Conservation (phyloP, 2,113 vertebrate genomes). For the Fulmarus glacialis region DNA sequence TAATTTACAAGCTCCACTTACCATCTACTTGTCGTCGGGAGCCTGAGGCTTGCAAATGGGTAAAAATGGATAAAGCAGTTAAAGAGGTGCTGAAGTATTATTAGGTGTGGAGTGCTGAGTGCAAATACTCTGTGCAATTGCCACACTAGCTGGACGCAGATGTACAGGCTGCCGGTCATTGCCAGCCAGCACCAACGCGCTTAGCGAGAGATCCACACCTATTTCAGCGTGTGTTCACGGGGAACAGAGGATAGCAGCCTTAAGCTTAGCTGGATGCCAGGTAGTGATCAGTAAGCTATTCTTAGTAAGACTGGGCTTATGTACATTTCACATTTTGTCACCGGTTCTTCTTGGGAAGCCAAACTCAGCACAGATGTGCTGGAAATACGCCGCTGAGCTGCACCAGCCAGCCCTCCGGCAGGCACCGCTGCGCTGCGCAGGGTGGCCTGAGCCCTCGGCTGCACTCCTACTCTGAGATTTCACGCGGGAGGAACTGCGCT, state of each 20-base stretch:
- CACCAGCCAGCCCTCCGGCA: background rate
- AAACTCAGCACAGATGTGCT: background rate
- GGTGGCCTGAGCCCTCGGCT: background rate
- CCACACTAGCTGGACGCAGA: background rate
- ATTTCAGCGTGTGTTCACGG: fast-evolving
- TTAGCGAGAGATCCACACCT: background rate
- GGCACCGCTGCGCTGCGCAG: fast-evolving
- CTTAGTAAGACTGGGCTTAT: background rate
- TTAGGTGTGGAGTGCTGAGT: background rate
- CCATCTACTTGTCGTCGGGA: background rate
- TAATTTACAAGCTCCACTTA: constrained; percentile 31
- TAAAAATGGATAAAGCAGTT: constrained; percentile 31
- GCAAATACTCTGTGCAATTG: background rate
- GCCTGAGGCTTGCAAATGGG: background rate
- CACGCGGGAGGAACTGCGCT: background rate
- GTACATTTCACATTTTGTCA: background rate
- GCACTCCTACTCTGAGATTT: background rate
- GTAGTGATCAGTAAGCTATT: background rate
- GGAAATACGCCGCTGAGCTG: fast-evolving
- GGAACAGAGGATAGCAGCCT: background rate
- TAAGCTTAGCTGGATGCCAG: background rate
- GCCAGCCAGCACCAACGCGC: background rate
- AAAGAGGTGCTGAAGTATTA: constrained; percentile 11
- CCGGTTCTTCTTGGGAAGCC: background rate
- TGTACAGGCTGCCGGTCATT: background rate